Evolutionary conservation across 1,140 invertebrate species (phyloP), one percentile per base, ranked within the genome.

Genomic region (Pollicipes pollicipes): DNA sequence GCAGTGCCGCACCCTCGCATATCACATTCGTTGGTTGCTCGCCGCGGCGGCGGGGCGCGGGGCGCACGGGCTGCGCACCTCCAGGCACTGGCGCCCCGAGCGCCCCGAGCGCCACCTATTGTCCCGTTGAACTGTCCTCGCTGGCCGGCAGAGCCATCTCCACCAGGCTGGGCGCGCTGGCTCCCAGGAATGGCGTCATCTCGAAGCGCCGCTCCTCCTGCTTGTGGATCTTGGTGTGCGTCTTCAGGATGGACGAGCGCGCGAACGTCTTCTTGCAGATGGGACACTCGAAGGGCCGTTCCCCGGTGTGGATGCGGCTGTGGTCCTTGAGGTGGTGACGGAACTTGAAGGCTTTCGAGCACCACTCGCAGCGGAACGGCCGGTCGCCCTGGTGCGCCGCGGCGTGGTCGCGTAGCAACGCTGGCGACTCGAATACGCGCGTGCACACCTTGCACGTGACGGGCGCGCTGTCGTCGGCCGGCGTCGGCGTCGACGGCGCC

Each of bases 241-340:
- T 66, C 28, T 66, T 66, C 17, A 66, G 17, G 64, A 66, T 66
- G 64, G 64, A 66, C 27, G 64, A 66, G n/a, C 64, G n/a, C n/a
- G 64, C 64, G 28, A 66, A 66, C 3, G 24, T 66, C 64, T 66
- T 66, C 1, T n/a, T n/a, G 27, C 64, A 66, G 1, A 28, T 29
- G 3, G 27, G 27, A n/a, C 64, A 66, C 24, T 66, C 64, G 27
- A 66, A 66, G 1, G 64, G 64, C 13, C 64, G 16, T 28, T 66
- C 64, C 24, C 64, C 64, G 64, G 64, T 66, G 64, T 66, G 64
- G 17, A 66, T 66, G 2, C 64, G 64, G 28, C 28, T 28, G 64
- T 66, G 64, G 26, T 66, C 64, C 17, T 66, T 66, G 3, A 66
- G 64, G 28, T 66, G 64, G n/a, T 66, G 64, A 1, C 64, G 64